phyloP scores from a whole-genome alignment of 2,888 invertebrate genomes.

The Caenorhabditis afra region DNA sequence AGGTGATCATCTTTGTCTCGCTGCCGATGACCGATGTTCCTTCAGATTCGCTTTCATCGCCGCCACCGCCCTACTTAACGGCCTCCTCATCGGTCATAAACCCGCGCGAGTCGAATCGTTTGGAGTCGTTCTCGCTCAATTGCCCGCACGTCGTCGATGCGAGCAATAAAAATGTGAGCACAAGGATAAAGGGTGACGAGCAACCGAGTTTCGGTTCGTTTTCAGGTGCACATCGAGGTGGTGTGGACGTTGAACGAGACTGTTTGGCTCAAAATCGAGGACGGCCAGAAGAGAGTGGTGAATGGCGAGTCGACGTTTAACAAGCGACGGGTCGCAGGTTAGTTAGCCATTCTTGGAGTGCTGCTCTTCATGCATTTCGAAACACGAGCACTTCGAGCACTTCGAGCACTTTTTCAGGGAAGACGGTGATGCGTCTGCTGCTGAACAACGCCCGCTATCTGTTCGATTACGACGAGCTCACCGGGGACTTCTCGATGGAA shows the following conservation, averaged over 20 bases:
- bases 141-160: conserved; percentile 72
- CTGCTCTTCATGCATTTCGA: conserved; percentile 42
- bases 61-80: conserved; percentile 31
- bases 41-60: conserved; percentile 3
- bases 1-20: too few relatives aligned
- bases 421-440: conserved; percentile 66
- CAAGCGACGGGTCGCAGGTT: conserved; percentile 66
- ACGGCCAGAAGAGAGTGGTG: conserved; percentile 61
- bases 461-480: conserved; percentile 73
- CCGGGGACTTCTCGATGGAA: conserved; percentile 73
- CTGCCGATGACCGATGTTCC: too few relatives aligned
- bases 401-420: conserved; percentile 50
- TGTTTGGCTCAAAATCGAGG: conserved; percentile 70
- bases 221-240: conserved; percentile 61
- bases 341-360: conserved; percentile 25
- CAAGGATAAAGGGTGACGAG: background rate
- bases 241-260: conserved; percentile 72
- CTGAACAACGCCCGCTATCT: conserved; percentile 68
- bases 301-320: conserved; percentile 65
- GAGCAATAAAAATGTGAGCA: conserved; percentile 60
- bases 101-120: conserved; percentile 33
- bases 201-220: background rate
- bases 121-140: conserved; percentile 69
- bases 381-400: conserved; percentile 16
- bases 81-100: conserved; percentile 48